Conservation (phyloP, 2,797 vertebrate genomes). For the Melanotaenia parkinsoni region DNA sequence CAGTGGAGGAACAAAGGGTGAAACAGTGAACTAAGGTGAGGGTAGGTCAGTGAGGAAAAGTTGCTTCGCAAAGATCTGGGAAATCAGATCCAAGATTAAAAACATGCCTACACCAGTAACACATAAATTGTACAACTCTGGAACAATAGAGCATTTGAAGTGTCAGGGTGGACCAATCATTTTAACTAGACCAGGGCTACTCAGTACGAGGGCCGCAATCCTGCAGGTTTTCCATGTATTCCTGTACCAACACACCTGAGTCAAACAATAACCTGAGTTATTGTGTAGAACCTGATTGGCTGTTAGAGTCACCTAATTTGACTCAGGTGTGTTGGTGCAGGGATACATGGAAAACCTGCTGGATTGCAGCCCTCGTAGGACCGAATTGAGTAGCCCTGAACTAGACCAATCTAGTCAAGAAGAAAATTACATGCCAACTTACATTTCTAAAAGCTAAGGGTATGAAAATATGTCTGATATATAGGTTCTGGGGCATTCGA, state of each 20-base stretch:
- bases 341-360: no score
- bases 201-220: no score
- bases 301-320: no score
- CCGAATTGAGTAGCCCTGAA: no score
- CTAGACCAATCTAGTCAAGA: background rate
- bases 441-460: background rate
- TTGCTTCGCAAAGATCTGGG: conserved; percentile 57
- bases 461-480: background rate
- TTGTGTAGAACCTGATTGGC: no score
- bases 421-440: background rate
- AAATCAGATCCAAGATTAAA: conserved; percentile 63
- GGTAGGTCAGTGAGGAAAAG: conserved; percentile 21
- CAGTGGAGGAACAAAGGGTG: conserved; percentile 11
- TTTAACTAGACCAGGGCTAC: background rate
- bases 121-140: conserved; percentile 41
- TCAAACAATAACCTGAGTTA: no score
- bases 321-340: no score
- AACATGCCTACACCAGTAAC: conserved; percentile 58
- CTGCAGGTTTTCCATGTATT: no score
- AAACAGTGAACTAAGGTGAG: conserved; percentile 8
- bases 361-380: no score
- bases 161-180: conserved; percentile 28
- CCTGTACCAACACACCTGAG: no score
- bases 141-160: conserved; percentile 41
- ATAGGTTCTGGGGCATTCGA: background rate